Evolutionary conservation across 2,797 vertebrate genomes (phyloP), one percentile per base, ranked within the genome.

Genomic region (Buceros bicornis): DNA sequence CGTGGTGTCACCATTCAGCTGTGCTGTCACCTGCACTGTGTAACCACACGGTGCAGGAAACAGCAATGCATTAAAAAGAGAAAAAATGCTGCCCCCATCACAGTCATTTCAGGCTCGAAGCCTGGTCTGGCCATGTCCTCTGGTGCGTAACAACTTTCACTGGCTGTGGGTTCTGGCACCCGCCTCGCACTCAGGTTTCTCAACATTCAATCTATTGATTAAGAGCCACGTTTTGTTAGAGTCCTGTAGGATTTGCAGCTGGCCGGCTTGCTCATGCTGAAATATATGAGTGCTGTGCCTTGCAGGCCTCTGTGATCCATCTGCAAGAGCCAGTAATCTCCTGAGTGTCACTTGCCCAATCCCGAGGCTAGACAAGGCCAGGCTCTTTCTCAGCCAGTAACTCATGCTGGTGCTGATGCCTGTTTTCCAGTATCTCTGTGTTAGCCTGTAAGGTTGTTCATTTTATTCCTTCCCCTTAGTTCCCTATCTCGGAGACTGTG

Each of bases 31-130:
- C 93, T 93, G 88, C 87, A 29, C 42, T 45, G 40, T 94, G 51
- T 95, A 95, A 95, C 95, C 95, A 61, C 93, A 84, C 2, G 4
- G 66, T 84, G 82, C 80, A 94, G 82, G 85, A 93, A 96, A 91
- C 85, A 93, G 73, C 64, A 77, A 14, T 87, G 89, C 53, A 95
- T 82, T 93, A 71, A 95, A 79, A 87, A 82, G 82, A 92, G 73
- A 96, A 96, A 96, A 89, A 50, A 57, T 19, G n/a, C 82, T 24
- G 19, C 90, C 93, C 31, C 66, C 1, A 0, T 93, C 56, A 65
- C 60, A 95, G 96, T 96, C 96, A 96, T 96, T 96, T 97, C 93
- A 61, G 74, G 67, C 95, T 65, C 56, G 51, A 54, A 90, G 90
- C 73, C 78, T 84, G 69, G 53, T 82, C 87, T 95, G 66, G 51